These are phyloP conservation scores for Lanistes nyassanus DNA, from an alignment of 1,140 invertebrate species.

Conservation along the genomic window DNA sequence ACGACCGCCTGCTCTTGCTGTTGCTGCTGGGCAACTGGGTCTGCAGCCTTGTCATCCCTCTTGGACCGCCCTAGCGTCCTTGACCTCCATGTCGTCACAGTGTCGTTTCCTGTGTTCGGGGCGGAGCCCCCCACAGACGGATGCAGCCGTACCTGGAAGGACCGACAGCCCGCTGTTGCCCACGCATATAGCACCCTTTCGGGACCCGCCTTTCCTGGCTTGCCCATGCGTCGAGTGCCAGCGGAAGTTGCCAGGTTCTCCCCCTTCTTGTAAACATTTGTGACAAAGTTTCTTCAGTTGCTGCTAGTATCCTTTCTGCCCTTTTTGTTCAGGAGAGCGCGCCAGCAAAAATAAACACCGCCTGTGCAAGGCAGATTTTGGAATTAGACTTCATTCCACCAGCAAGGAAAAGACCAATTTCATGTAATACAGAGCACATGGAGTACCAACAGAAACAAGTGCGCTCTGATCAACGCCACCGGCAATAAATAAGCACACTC, in stretches of 20 bases:
- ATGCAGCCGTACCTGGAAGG: background rate
- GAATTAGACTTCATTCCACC: too few relatives aligned
- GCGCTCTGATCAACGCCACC: too few relatives aligned
- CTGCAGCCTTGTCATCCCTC: slow-evolving; percentile 6
- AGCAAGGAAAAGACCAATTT: too few relatives aligned
- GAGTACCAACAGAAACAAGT: too few relatives aligned
- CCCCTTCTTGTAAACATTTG: background rate
- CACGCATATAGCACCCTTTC: background rate
- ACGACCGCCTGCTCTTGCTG: background rate
- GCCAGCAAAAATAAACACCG: too few relatives aligned
- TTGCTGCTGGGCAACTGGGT: too few relatives aligned
- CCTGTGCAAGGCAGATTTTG: too few relatives aligned
- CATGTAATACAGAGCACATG: too few relatives aligned
- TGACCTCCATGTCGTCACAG: background rate
- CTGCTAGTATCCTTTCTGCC: background rate
- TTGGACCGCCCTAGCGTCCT: background rate
- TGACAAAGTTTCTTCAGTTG: background rate
- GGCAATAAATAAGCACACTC: too few relatives aligned
- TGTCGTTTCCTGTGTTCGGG: background rate
- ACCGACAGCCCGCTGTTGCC: slow-evolving; percentile 56
- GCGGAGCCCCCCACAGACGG: background rate
- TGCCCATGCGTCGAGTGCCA: slow-evolving; percentile 18
- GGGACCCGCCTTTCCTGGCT: slow-evolving; percentile 9
- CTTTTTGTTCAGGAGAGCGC: background rate
- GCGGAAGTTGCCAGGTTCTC: slow-evolving; percentile 2